Evolutionary conservation across 2,113 vertebrate genomes (phyloP), one percentile per base, ranked within the genome.

Genomic region (Ameiurus melas): DNA sequence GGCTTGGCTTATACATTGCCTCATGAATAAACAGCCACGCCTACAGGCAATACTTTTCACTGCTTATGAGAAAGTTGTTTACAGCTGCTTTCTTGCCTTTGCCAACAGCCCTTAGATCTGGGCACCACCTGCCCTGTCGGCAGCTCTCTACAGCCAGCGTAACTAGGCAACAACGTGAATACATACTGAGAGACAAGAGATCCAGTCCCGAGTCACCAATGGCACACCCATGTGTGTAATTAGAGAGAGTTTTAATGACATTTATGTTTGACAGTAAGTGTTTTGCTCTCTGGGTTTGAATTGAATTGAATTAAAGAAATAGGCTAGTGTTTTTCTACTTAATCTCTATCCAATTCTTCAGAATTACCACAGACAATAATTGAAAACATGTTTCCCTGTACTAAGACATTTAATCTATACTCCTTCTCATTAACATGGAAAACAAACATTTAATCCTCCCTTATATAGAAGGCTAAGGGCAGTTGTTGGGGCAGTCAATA

Each of bases 61-160:
- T 20, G 66, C 79, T 73, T 88, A 64, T 71, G 79, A 84, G 70
- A 87, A 89, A 73, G 78, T 77, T 91, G 88, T 91, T 91, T 89
- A 88, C 86, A 83, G 64, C 66, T 25, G 53, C 84, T 77, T 81
- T 78, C 78, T 77, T 86, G 84, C 43, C 12, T 86, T 62, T 77
- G 83, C 82, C 66, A 83, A 83, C 81, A 79, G 62, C 85, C 88
- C 88, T 88, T 88, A 91, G 78, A 84, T 89, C 43, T 71, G 84
- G 73, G 78, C 88, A 85, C 88, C 83, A 85, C 70, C 64, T 68
- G 60, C 75, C 47, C 75, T 85, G 57, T 71, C 82, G 10, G 75
- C 70, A 62, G 73, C 51, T 43, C 70, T 85, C 79, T 66, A 84
- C 6, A 71, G 85, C 78, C 77, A 81, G 30, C 17, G 89, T 87